phyloP scores from a whole-genome alignment of 2,888 invertebrate species.

The Ochropleura plecta region DNA sequence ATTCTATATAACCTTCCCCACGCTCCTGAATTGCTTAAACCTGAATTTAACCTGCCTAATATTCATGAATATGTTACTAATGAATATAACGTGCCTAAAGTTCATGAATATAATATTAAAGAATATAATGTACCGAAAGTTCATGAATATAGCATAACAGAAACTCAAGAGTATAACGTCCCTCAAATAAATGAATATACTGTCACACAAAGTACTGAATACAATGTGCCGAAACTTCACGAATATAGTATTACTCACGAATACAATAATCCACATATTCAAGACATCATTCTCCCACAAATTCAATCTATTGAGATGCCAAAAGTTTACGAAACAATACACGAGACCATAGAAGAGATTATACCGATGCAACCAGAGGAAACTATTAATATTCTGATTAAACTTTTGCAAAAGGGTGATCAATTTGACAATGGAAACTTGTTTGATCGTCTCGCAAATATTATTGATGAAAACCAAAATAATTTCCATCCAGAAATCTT shows the following conservation, averaged over 20 bases:
- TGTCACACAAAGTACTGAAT: slow-evolving; percentile 1
- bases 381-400: slow-evolving; percentile 17
- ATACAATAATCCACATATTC: slow-evolving; percentile 25
- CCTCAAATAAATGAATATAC: slow-evolving; percentile 16
- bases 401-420: slow-evolving; percentile 27
- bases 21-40: slow-evolving; percentile 1
- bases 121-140: slow-evolving; percentile 5
- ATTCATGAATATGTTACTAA: not conserved
- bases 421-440: slow-evolving; percentile 8
- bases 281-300: slow-evolving; percentile 28
- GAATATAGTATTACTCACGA: slow-evolving; percentile 26
- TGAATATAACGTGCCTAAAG: not conserved
- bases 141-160: slow-evolving; percentile 1
- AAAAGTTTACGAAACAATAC: slow-evolving; percentile 5
- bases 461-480: slow-evolving; percentile 29
- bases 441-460: slow-evolving; percentile 21
- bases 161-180: slow-evolving; percentile 6
- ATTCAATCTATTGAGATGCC: slow-evolving; percentile 25
- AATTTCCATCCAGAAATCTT: slow-evolving; percentile 37
- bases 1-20: not conserved
- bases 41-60: slow-evolving; percentile 7
- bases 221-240: not conserved
- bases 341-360: slow-evolving; percentile 8
- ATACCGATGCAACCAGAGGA: slow-evolving; percentile 40
- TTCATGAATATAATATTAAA: slow-evolving; percentile 3